A percentile compares a stretch with the other conserved stretches of the same genome.
Conservation (phyloP, 2,797 vertebrate genomes). For the Lutjanus argentimaculatus region DNA sequence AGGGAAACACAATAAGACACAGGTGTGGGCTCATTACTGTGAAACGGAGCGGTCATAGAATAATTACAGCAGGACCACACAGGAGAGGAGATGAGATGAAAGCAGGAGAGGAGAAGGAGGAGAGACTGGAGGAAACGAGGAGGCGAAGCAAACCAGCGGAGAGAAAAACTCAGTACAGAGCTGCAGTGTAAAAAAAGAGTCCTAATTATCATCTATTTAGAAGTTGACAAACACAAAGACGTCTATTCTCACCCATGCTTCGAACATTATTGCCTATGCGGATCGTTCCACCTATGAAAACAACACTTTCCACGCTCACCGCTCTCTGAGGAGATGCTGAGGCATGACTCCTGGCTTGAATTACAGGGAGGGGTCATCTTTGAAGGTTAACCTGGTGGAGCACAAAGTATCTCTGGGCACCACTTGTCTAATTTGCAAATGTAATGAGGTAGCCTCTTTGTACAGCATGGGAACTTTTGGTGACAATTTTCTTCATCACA, state of each 20-base stretch:
- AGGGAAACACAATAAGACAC: slow-evolving; percentile 72
- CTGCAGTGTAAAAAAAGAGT: slow-evolving; percentile 8
- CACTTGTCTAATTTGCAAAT: slow-evolving; percentile 12
- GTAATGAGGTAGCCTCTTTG: neutral
- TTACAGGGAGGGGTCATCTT: slow-evolving; percentile 60
- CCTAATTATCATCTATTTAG: neutral
- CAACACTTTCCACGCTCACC: slow-evolving; percentile 61
- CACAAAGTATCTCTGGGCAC: slow-evolving; percentile 26
- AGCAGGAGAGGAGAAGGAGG: slow-evolving; percentile 23
- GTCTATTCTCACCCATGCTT: slow-evolving; percentile 41
- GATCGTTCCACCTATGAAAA: slow-evolving; percentile 80
- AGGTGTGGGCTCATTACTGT: slow-evolving; percentile 79
- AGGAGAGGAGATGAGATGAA: slow-evolving; percentile 58
- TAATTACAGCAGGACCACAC: slow-evolving; percentile 77
- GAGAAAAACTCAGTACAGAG: neutral
- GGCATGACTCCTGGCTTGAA: slow-evolving; percentile 60
- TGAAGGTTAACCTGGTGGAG: slow-evolving; percentile 49
- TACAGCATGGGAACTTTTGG: neutral
- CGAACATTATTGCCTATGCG: slow-evolving; percentile 72
- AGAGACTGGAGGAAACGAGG: slow-evolving; percentile 7
- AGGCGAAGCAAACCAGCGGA: slow-evolving; percentile 8
- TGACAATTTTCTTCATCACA: neutral
- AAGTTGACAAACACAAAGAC: neutral
- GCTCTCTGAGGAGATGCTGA: slow-evolving; percentile 68
- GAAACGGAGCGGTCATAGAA: slow-evolving; percentile 54